Evolutionary conservation across 2,888 invertebrate genomes (phyloP).

Genomic region (Malacosoma neustria): DNA sequence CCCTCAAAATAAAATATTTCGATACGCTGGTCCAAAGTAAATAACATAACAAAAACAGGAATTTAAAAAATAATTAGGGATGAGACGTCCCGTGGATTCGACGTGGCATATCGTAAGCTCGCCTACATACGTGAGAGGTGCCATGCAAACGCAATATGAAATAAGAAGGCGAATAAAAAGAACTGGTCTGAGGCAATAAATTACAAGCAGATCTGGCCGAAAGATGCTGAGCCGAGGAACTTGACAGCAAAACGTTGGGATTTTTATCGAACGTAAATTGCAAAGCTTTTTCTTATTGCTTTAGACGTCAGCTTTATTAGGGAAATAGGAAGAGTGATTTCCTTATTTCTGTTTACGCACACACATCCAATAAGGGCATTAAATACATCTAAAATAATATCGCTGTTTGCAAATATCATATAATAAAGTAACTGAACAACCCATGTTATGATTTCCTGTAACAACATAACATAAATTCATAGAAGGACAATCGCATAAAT

Average conservation of each 20-base stretch:
- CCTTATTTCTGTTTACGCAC: neutral
- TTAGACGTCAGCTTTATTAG: neutral
- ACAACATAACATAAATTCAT: no score
- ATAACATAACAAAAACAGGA: neutral
- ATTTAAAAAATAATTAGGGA: constrained; percentile 40
- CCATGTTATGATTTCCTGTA: no score
- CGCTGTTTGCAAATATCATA: no score
- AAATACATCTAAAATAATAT: no score
- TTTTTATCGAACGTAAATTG: constrained; percentile 13
- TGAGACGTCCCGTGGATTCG: constrained; percentile 31
- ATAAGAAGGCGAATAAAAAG: constrained; percentile 39
- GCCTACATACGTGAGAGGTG: constrained; percentile 35
- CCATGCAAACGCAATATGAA: constrained; percentile 42
- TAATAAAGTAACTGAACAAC: no score
- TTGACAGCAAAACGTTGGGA: constrained; percentile 24
- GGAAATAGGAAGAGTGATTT: neutral
- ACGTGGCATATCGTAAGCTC: constrained; percentile 32
- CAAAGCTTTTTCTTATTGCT: constrained; percentile 3
- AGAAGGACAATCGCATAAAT: no score
- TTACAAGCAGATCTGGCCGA: constrained; percentile 39
- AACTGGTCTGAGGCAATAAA: constrained; percentile 33
- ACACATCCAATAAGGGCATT: neutral
- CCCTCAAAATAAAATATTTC: no score
- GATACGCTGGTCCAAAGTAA: neutral
- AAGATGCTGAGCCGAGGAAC: constrained; percentile 39